These are phyloP conservation scores for Pimephales promelas DNA, from an alignment of 2,113 vertebrate species.

Conservation along the genomic window DNA sequence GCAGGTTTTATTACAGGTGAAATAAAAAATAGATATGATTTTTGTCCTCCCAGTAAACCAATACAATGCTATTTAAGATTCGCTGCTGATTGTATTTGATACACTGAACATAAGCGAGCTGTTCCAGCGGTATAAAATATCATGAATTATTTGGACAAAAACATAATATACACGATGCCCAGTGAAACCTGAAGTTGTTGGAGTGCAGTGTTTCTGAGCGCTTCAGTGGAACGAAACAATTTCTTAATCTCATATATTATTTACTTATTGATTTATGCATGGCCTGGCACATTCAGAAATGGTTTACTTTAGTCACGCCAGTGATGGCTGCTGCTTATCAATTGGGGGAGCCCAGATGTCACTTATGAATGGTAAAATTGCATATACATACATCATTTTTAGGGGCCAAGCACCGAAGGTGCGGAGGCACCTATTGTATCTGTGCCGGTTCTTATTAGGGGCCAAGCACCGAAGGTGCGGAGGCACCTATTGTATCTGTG, in stretches of 20 bases:
- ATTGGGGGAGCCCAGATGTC: background rate
- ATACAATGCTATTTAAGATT: background rate
- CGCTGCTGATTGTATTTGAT: background rate
- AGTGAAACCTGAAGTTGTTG: background rate
- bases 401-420: background rate
- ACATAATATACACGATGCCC: background rate
- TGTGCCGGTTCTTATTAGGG: too few species aligned
- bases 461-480: background rate
- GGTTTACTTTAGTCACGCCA: background rate
- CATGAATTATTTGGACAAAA: background rate
- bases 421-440: too few species aligned
- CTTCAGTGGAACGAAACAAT: background rate
- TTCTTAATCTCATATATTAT: slow-evolving; percentile 6
- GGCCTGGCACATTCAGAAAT: background rate
- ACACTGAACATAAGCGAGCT: background rate
- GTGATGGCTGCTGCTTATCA: background rate
- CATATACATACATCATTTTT: background rate
- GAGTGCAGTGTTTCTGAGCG: background rate
- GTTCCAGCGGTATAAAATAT: background rate
- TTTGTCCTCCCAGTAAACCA: background rate
- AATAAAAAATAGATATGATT: background rate
- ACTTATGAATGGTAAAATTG: background rate
- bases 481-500: too few species aligned
- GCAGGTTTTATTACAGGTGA: background rate
- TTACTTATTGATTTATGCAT: slow-evolving; percentile 6